Evolutionary conservation across 2,888 invertebrate genomes (phyloP), one percentile per base, ranked within the genome.

Genomic region (Seira ritae): DNA sequence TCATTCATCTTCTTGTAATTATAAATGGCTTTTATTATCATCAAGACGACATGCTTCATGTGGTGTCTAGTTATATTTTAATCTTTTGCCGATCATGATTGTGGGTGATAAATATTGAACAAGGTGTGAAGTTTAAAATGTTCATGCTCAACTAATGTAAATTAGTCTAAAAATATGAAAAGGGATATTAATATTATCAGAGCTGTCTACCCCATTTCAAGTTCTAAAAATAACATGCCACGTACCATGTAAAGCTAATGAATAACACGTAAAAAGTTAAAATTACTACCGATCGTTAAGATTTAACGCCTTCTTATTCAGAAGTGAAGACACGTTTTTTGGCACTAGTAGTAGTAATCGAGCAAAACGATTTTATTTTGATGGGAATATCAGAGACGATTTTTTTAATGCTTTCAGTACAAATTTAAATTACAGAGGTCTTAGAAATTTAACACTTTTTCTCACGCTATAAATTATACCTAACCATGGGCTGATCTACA

Each of bases 81-180:
- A n/a, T n/a, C n/a, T n/a, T n/a, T n/a, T n/a, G n/a, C n/a, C 55
- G 55, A 55, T 55, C n/a, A 55, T 55, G 6, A 15, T 55, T 31
- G 55, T 55, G 15, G 15, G 17, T 42, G 55, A 55, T 55, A 55
- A 31, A n/a, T n/a, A n/a, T n/a, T n/a, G n/a, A 55, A 55, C 55
- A 55, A 55, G 55, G 55, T 55, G 55, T 55, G 55, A 55, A 55
- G 55, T 12, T 55, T 55, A 42, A 42, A 42, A 42, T 6, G 42
- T 6, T 42, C n/a, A n/a, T n/a, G n/a, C 42, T 42, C 42, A 42
- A 8, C 12, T 6, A 42, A 8, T 42, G 42, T 6, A 42, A 8
- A 8, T 42, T 42, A 42, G 6, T 42, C 12, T 42, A 6, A 42
- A 8, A 12, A 42, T 8, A 42, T 42, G 6, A 42, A 42, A 8